Evolutionary conservation across 2,888 invertebrate species (phyloP).

Genomic region (Candidula unifasciata): DNA sequence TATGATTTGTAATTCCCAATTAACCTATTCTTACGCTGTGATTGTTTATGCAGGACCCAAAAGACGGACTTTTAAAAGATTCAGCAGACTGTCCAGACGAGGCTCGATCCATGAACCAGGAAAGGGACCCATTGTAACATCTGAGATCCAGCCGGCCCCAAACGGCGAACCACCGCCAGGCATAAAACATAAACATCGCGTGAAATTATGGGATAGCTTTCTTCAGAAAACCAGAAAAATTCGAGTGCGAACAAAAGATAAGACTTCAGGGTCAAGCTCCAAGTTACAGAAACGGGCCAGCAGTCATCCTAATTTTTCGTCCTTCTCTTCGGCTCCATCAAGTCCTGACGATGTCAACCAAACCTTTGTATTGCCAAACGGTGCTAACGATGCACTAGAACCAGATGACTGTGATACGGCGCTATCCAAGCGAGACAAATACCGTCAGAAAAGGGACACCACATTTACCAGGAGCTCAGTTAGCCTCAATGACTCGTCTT

Average conservation of each 20-base stretch:
- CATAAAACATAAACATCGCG: slow-evolving; percentile 23
- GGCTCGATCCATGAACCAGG: neutral
- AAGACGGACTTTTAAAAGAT: slow-evolving; percentile 11
- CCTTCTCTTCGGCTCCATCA: neutral
- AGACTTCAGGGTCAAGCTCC: neutral
- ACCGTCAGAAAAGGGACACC: slow-evolving; percentile 14
- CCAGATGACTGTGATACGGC: neutral
- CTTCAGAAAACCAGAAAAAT: slow-evolving; percentile 42
- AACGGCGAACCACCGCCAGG: slow-evolving; percentile 33
- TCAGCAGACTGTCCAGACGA: neutral
- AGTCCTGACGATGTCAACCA: neutral
- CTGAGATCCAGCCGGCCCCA: neutral
- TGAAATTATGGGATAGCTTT: slow-evolving; percentile 44
- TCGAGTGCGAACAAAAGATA: slow-evolving; percentile 24
- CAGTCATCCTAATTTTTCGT: slow-evolving; percentile 42
- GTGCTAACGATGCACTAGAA: neutral
- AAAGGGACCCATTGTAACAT: neutral
- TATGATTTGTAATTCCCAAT: neutral
- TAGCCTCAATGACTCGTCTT: slow-evolving; percentile 16
- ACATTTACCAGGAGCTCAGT: neutral
- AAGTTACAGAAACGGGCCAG: slow-evolving; percentile 14
- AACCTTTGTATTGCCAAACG: neutral
- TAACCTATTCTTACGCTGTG: neutral
- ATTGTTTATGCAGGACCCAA: slow-evolving; percentile 19
- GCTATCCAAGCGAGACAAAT: neutral